Percentiles rank a stretch among this genome's conserved stretches.
phyloP scores from a whole-genome alignment of 2,113 vertebrate genomes.

The Caracal caracal region DNA sequence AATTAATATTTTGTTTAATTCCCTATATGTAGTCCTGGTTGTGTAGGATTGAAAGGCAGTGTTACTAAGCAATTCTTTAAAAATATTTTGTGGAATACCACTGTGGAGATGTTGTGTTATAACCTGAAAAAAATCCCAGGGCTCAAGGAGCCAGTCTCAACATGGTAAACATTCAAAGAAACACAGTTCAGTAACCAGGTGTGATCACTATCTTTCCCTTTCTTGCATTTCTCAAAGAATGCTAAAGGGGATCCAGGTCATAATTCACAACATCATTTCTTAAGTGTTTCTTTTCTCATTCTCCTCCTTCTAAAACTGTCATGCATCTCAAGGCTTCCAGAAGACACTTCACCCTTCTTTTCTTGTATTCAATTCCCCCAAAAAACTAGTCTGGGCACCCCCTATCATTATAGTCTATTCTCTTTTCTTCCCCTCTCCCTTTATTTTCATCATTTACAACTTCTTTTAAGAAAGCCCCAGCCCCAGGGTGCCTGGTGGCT shows the following conservation, averaged over 20 bases:
- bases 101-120: neutral
- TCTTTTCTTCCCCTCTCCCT: neutral
- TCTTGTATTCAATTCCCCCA: neutral
- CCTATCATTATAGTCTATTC: neutral
- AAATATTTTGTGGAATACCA: neutral
- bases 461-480: neutral
- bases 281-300: neutral
- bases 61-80: neutral
- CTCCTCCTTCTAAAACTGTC: neutral
- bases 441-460: slow-evolving; percentile 1
- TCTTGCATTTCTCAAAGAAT: neutral
- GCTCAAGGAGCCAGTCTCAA: neutral
- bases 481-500: too few relatives aligned
- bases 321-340: neutral
- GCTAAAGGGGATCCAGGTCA: neutral
- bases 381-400: neutral
- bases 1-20: slow-evolving; percentile 24
- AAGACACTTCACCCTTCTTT: neutral
- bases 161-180: neutral
- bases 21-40: neutral
- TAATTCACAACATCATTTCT: neutral
- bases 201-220: neutral
- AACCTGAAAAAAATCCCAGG: neutral
- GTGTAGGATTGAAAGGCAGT: neutral
- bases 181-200: neutral